These are phyloP conservation scores for Minunthozetes semirufus DNA, from an alignment of 2,888 invertebrate genomes.

Conservation along the genomic window DNA sequence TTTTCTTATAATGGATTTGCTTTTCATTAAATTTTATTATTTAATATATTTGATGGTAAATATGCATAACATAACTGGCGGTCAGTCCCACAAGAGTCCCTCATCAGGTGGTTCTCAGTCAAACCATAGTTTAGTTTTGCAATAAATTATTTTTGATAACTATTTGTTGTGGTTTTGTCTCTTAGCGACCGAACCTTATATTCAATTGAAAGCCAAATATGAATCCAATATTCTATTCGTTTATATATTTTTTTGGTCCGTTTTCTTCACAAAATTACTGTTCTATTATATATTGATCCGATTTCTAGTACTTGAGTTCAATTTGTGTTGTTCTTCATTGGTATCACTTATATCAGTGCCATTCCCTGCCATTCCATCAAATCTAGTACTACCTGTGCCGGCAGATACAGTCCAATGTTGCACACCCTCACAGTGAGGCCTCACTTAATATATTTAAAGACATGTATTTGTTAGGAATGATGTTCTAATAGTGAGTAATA, in stretches of 20 bases:
- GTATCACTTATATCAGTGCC: background rate
- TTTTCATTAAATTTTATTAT: background rate
- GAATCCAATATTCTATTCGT: background rate
- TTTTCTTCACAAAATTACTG: background rate
- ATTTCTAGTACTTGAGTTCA: background rate
- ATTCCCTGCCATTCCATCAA: background rate
- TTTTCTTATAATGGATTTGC: background rate
- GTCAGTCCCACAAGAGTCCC: no score
- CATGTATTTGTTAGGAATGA: background rate
- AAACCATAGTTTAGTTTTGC: background rate
- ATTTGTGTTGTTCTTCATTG: background rate
- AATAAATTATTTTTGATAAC: background rate
- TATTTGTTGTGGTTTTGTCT: conserved; percentile 25
- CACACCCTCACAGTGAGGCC: no score
- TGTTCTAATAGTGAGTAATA: no score
- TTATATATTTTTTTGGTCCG: background rate
- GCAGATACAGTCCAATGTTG: background rate
- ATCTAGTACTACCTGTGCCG: background rate
- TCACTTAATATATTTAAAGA: no score
- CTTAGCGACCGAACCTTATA: background rate
- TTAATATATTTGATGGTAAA: background rate
- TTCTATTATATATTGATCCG: conserved; percentile 10
- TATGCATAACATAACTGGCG: background rate
- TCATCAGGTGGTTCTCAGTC: conserved; percentile 4
- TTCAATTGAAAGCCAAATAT: background rate